Conservation (phyloP, 2,888 invertebrate genomes). For the Ophion slaviceki region DNA sequence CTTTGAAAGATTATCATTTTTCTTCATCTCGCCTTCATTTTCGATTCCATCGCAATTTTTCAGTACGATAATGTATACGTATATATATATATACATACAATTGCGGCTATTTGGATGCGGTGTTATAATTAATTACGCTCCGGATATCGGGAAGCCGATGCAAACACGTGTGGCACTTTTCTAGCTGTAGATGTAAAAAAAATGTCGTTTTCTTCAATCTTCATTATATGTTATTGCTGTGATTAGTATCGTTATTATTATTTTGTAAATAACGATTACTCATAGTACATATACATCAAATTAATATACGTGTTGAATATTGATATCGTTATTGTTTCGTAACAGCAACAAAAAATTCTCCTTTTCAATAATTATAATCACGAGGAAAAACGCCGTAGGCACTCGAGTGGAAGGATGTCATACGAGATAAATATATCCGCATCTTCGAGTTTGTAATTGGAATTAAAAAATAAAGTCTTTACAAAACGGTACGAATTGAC, state of each 20-base stretch:
- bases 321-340: constrained; percentile 37
- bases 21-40: constrained; percentile 35
- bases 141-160: neutral
- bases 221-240: constrained; percentile 6
- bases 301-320: constrained; percentile 42
- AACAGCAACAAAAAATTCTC: constrained; percentile 7
- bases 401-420: constrained; percentile 5
- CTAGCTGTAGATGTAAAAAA: constrained; percentile 1
- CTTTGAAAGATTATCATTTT: constrained; percentile 4
- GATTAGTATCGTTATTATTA: constrained; percentile 49
- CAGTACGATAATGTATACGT: neutral
- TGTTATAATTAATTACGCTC: constrained; percentile 21
- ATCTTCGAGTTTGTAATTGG: constrained; percentile 1
- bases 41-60: constrained; percentile 38
- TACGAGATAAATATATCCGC: constrained; percentile 7
- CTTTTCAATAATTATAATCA: neutral
- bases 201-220: neutral
- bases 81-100: constrained; percentile 12
- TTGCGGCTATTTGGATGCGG: constrained; percentile 37
- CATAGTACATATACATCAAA: constrained; percentile 36
- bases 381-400: constrained; percentile 5
- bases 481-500: neutral
- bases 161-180: neutral
- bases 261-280: constrained; percentile 64
- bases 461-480: neutral